These are phyloP conservation scores for Aplocera efformata DNA, from an alignment of 2,888 invertebrate genomes.

Conservation along the genomic window DNA sequence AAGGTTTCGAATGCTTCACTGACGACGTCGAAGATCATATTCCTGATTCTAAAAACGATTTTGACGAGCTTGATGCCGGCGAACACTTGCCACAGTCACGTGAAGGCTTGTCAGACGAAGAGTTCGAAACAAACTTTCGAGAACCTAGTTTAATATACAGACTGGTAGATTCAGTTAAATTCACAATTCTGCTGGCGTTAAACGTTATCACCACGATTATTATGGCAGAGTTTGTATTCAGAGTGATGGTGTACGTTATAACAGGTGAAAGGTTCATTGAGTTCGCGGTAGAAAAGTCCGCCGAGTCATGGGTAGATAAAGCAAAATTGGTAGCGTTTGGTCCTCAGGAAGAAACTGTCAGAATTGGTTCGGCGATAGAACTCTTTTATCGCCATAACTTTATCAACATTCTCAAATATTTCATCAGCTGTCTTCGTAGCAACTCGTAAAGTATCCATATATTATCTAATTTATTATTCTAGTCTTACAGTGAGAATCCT, in stretches of 20 bases:
- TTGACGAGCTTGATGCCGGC: slow-evolving; percentile 18
- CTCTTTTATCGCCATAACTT: slow-evolving; percentile 46
- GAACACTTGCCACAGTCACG: slow-evolving; percentile 2
- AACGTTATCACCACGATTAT: slow-evolving; percentile 44
- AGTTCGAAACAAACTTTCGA: slow-evolving; percentile 6
- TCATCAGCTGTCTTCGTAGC: slow-evolving; percentile 30
- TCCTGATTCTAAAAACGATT: slow-evolving; percentile 11
- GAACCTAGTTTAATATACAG: slow-evolving; percentile 27
- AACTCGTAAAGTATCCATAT: slow-evolving; percentile 3
- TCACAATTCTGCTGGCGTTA: slow-evolving; percentile 42
- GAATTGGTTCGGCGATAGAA: slow-evolving; percentile 47
- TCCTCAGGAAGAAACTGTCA: slow-evolving; percentile 41
- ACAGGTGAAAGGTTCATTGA: slow-evolving; percentile 51
- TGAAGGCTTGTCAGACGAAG: slow-evolving; percentile 6
- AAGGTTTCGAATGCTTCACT: slow-evolving; percentile 10
- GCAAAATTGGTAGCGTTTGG: slow-evolving; percentile 47
- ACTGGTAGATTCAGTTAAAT: slow-evolving; percentile 38
- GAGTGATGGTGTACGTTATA: slow-evolving; percentile 37
- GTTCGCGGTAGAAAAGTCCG: slow-evolving; percentile 40
- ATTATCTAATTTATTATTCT: slow-evolving; percentile 16
- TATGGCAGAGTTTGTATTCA: slow-evolving; percentile 44
- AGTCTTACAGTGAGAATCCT: slow-evolving; percentile 3
- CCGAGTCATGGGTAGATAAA: slow-evolving; percentile 45
- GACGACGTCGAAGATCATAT: slow-evolving; percentile 14
- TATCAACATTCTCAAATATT: slow-evolving; percentile 46